phyloP scores from a whole-genome alignment of 2,888 invertebrate genomes.

The Amphiduros pacificus region DNA sequence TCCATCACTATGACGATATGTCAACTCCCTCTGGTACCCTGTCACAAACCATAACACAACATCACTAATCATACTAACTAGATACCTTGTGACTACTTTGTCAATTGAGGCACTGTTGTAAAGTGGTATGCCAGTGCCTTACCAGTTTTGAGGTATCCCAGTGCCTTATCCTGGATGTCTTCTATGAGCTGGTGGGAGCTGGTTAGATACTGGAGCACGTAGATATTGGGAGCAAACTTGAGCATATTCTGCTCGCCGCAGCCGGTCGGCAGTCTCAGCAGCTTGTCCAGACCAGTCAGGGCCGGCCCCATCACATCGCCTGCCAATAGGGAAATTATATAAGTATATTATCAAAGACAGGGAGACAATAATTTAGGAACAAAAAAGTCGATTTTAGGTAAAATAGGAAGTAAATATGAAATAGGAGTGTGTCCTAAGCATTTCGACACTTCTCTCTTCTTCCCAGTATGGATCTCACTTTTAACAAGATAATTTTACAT shows the following conservation, averaged over 20 bases:
- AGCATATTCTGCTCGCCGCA: conserved; percentile 85
- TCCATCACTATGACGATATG: conserved; percentile 68
- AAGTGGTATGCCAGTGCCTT: not conserved
- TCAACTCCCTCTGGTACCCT: conserved; percentile 88
- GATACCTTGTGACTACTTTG: not conserved
- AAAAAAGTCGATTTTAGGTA: no score
- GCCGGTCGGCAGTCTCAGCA: conserved; percentile 73
- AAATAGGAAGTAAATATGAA: no score
- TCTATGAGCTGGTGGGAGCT: conserved; percentile 64
- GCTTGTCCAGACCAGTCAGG: conserved; percentile 65
- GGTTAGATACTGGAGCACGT: conserved; percentile 69
- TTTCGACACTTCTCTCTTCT: no score
- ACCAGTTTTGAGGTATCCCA: conserved; percentile 67
- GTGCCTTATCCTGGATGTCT: conserved; percentile 64
- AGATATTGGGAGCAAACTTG: conserved; percentile 74
- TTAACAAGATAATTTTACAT: no score
- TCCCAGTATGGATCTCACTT: no score
- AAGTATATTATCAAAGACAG: no score
- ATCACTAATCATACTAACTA: not conserved
- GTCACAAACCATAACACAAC: not conserved
- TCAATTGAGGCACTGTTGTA: not conserved
- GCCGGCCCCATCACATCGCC: conserved; percentile 60
- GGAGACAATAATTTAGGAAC: no score
- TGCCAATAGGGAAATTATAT: conserved; percentile 18
- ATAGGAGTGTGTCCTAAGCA: no score